These are phyloP conservation scores for Leptarthrus brevirostris DNA, from an alignment of 2,888 invertebrate genomes.

Conservation along the genomic window DNA sequence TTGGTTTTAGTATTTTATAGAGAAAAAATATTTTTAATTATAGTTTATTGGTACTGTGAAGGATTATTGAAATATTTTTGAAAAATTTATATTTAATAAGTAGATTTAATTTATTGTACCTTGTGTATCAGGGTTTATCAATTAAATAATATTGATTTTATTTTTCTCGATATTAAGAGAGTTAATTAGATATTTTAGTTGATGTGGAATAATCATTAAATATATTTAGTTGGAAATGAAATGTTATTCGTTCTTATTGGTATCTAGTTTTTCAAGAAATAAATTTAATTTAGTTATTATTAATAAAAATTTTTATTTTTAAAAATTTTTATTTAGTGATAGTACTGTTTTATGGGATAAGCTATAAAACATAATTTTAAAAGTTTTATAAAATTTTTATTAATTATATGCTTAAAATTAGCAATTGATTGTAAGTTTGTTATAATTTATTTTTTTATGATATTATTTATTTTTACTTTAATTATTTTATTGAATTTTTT, in stretches of 20 bases:
- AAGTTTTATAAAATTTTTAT: too few relatives aligned
- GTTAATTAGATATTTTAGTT: conserved; percentile 71
- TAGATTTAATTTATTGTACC: conserved; percentile 74
- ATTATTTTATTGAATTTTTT: too few relatives aligned
- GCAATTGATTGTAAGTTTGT: conserved; percentile 69
- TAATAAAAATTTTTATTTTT: too few relatives aligned
- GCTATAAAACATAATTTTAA: too few relatives aligned
- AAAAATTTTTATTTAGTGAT: conserved; percentile 62
- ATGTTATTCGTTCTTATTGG: too few relatives aligned
- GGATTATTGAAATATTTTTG: conserved; percentile 70
- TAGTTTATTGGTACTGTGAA: conserved; percentile 71
- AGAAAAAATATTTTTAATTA: conserved; percentile 70
- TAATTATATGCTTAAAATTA: conserved; percentile 72
- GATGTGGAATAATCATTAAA: conserved; percentile 73
- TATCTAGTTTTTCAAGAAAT: too few relatives aligned
- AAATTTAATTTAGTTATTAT: conserved; percentile 69
- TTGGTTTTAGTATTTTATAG: too few relatives aligned
- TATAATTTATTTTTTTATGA: too few relatives aligned
- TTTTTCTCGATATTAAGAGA: conserved; percentile 74
- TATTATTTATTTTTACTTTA: too few relatives aligned
- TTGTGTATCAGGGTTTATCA: conserved; percentile 80
- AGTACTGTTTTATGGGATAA: conserved; percentile 72
- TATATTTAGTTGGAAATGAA: conserved; percentile 74
- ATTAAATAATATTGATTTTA: conserved; percentile 65
- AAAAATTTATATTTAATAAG: conserved; percentile 68